Evolutionary conservation across 1,140 invertebrate species (phyloP).

Genomic region (Latrodectus geometricus): DNA sequence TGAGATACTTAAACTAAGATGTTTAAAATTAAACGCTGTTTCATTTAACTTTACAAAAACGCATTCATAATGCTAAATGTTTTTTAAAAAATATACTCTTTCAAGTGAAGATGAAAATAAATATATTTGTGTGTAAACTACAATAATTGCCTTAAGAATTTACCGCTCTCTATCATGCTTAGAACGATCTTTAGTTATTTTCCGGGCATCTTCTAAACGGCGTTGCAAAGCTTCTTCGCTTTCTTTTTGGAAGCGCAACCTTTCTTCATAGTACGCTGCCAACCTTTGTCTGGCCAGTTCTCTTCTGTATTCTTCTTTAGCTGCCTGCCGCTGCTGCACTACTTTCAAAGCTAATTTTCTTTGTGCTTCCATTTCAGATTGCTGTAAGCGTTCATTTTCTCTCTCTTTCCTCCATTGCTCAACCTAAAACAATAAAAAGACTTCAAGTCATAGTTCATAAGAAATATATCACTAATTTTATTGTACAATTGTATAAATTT

Average conservation of each 20-base stretch:
- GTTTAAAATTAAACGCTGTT: no score
- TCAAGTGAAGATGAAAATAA: no score
- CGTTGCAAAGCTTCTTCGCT: constrained; percentile 58
- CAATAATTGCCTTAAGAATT: background rate
- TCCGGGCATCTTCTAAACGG: constrained; percentile 50
- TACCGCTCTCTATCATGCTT: constrained; percentile 61
- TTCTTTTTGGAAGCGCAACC: constrained; percentile 57
- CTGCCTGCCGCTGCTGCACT: constrained; percentile 53
- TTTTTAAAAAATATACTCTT: no score
- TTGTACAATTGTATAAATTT: no score
- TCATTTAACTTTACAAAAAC: no score
- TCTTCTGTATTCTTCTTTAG: constrained; percentile 56
- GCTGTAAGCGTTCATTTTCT: constrained; percentile 48
- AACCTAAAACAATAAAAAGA: constrained; percentile 10
- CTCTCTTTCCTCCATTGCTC: constrained; percentile 61
- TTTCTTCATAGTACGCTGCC: constrained; percentile 54
- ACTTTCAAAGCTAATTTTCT: constrained; percentile 51
- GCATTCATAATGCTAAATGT: no score
- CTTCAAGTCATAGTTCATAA: background rate
- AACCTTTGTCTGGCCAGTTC: constrained; percentile 54
- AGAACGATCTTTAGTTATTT: constrained; percentile 50
- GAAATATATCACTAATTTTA: background rate
- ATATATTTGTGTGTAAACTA: no score
- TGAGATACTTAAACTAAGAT: no score
- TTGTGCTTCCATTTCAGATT: constrained; percentile 57